phyloP scores from a whole-genome alignment of 2,888 invertebrate species.

The Habrosyne pyritoides region DNA sequence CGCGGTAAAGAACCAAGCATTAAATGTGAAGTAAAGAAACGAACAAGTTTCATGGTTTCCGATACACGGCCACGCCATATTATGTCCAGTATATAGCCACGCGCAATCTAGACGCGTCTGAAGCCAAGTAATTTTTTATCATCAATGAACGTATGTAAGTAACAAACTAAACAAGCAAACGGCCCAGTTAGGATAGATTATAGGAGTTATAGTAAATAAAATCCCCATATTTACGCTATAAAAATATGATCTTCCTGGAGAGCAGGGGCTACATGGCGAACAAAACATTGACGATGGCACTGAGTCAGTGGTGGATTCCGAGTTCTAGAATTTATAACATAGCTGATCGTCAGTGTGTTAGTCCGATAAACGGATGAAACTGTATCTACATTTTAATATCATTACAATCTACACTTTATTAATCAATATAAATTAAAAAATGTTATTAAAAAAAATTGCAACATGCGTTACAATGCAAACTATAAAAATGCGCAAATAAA shows the following conservation, averaged over 20 bases:
- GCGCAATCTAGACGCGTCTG: not conserved
- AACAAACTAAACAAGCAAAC: constrained; percentile 12
- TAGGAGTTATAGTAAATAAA: constrained; percentile 36
- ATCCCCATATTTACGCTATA: constrained; percentile 78
- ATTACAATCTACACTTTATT: not conserved
- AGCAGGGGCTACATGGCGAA: constrained; percentile 73
- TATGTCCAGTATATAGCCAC: not conserved
- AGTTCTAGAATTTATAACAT: constrained; percentile 68
- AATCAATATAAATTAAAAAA: not conserved
- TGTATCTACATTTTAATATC: constrained; percentile 12
- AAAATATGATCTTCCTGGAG: constrained; percentile 72
- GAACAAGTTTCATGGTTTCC: not conserved
- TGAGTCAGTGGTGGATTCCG: constrained; percentile 60
- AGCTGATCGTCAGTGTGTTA: constrained; percentile 47
- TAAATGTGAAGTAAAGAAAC: not conserved
- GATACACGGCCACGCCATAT: not conserved
- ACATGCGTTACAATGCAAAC: constrained; percentile 5
- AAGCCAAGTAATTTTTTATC: not conserved
- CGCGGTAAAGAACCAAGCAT: not conserved
- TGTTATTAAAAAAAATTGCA: not conserved
- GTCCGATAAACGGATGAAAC: constrained; percentile 12
- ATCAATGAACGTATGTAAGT: not conserved
- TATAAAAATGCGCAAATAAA: not conserved
- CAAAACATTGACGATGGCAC: constrained; percentile 77
- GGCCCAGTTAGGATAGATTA: constrained; percentile 24